Evolutionary conservation across 2,888 invertebrate genomes (phyloP).

Genomic region (Dexiosoma caninum): DNA sequence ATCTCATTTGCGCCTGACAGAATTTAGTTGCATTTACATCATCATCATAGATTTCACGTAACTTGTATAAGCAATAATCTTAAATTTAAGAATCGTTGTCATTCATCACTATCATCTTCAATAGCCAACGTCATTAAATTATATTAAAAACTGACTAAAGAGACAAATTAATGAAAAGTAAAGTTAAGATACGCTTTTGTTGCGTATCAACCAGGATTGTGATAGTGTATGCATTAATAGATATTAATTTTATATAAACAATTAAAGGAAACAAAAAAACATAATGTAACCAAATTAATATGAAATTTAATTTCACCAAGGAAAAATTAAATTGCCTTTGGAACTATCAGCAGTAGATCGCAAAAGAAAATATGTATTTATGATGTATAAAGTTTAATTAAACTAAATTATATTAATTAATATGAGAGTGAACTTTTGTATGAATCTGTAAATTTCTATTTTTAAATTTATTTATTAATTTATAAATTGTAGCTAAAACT

Average conservation of each 20-base stretch:
- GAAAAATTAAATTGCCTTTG: not conserved
- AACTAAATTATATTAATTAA: not conserved
- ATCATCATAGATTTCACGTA: constrained; percentile 47
- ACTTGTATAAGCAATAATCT: constrained; percentile 60
- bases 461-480: constrained; percentile 1
- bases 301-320: not conserved
- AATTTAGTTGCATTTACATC: constrained; percentile 59
- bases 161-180: constrained; percentile 20
- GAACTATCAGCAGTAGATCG: not conserved
- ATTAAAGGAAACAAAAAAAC: constrained; percentile 54
- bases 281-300: constrained; percentile 44
- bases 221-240: constrained; percentile 76
- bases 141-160: constrained; percentile 48
- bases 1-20: constrained; percentile 61
- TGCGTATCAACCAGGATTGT: constrained; percentile 69
- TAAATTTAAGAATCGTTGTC: constrained; percentile 44
- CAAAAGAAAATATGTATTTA: not conserved
- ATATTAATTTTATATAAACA: constrained; percentile 71
- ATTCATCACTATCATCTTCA: not conserved
- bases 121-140: constrained; percentile 9
- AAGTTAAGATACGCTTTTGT: constrained; percentile 39
- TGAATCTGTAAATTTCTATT: constrained; percentile 23
- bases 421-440: not conserved
- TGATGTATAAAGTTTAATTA: constrained; percentile 32
- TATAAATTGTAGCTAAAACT: constrained; percentile 35